Evolutionary conservation across 2,888 invertebrate genomes (phyloP), one percentile per base, ranked within the genome.

Genomic region (Noctua fimbriata): DNA sequence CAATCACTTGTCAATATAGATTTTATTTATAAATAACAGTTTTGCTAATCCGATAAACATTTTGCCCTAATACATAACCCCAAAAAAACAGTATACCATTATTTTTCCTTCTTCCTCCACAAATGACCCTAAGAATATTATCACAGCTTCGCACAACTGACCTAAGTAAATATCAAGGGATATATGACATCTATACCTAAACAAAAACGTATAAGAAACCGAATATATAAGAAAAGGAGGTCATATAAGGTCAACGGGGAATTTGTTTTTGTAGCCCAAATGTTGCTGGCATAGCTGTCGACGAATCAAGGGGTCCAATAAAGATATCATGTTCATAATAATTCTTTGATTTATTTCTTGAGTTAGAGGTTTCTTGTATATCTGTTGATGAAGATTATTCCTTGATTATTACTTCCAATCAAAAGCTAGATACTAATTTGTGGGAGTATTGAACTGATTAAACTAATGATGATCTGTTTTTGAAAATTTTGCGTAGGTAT

Each of bases 201-300:
- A 72, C 18, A 81, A 73, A 84, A 85, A 85, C 75, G 84, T 89
- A 89, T 82, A 87, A 69, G 86, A 86, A 89, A 79, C 67, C 58
- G 52, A 81, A 78, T 75, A 65, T 81, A 69, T 63, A 52, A 71
- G 70, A 75, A 69, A 75, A 41, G 21, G 69, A 76, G 81, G 79
- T 81, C 75, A 60, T 49, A 67, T 82, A 87, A 87, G 83, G 79
- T 83, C 89, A 86, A 85, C 86, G 86, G 79, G 87, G 84, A 88
- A 93, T 93, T 92, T 91, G 92, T 93, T 94, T 93, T 92, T 92
- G 85, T 89, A 86, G 71, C 70, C 76, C 78, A 71, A 85, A 87
- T 81, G 83, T 78, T 79, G 76, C 44, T 76, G 52, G 69, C 78
- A 76, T 78, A 85, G 70, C 81, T 73, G 65, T 79, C 72, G 79